Conservation (phyloP, 2,888 invertebrate species). For the Boloria selene region DNA sequence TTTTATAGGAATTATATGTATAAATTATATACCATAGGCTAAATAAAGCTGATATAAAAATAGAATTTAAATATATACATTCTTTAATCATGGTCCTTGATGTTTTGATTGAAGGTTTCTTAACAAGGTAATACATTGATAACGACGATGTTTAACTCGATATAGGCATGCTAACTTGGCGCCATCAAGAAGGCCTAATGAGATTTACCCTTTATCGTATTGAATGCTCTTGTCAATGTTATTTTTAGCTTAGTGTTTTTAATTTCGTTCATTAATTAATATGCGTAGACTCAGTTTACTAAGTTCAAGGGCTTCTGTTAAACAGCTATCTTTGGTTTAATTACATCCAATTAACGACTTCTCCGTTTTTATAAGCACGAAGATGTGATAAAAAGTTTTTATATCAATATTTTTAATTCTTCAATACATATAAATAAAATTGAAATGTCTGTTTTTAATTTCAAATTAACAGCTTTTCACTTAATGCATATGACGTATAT, state of each 20-base stretch:
- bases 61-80: too few relatives aligned
- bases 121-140: neutral
- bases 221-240: neutral
- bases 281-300: constrained; percentile 11
- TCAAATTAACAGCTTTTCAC: too few relatives aligned
- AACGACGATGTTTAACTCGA: neutral
- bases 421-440: too few relatives aligned
- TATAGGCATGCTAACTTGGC: neutral
- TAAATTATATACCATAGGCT: too few relatives aligned
- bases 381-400: neutral
- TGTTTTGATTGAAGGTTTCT: too few relatives aligned
- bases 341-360: constrained; percentile 14
- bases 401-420: neutral
- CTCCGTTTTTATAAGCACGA: neutral
- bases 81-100: too few relatives aligned
- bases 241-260: constrained; percentile 1
- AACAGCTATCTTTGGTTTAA: constrained; percentile 10
- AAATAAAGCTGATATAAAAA: too few relatives aligned
- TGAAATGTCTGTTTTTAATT: too few relatives aligned
- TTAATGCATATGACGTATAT: too few relatives aligned
- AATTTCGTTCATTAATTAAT: constrained; percentile 9
- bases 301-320: constrained; percentile 13
- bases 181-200: neutral
- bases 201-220: neutral
- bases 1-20: too few relatives aligned